Percentiles rank a stretch among this genome's conserved stretches.
Conservation (phyloP, 30 jellyfish, hydroid and myxozoan species). For the Pseudorhiza aurosa region DNA sequence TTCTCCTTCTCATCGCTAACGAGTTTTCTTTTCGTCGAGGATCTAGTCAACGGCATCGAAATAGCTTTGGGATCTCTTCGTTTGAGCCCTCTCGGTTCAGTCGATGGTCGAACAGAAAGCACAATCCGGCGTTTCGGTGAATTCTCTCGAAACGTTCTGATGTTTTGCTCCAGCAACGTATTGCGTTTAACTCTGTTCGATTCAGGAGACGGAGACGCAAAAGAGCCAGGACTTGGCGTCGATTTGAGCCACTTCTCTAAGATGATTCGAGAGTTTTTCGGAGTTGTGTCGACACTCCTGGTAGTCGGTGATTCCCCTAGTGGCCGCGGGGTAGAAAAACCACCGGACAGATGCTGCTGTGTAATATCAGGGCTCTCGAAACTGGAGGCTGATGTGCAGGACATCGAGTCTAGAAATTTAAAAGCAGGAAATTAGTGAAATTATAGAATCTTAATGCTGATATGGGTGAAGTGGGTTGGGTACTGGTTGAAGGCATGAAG, state of each 20-base stretch:
- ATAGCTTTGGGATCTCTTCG: conserved; percentile 16
- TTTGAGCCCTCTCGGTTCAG: conserved; percentile 18
- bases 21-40: conserved; percentile 52
- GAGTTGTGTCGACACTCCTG: conserved; percentile 10
- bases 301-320: not conserved
- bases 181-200: not conserved
- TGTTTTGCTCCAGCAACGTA: conserved; percentile 18
- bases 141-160: not conserved
- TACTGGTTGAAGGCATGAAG: too few species aligned
- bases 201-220: not conserved
- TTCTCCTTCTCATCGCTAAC: conserved; percentile 50
- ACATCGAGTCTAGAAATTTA: conserved; percentile 32
- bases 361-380: conserved; percentile 10
- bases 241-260: conserved; percentile 57
- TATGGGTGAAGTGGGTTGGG: too few species aligned
- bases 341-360: not conserved
- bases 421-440: too few species aligned
- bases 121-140: conserved; percentile 31
- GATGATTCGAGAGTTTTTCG: conserved; percentile 52
- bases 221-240: conserved; percentile 47
- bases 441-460: too few species aligned
- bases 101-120: conserved; percentile 48
- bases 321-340: conserved; percentile 41
- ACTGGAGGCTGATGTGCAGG: conserved; percentile 26
- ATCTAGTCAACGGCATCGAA: not conserved